Evolutionary conservation across 2,888 invertebrate genomes (phyloP).

Genomic region (Dicyrtomina minuta): DNA sequence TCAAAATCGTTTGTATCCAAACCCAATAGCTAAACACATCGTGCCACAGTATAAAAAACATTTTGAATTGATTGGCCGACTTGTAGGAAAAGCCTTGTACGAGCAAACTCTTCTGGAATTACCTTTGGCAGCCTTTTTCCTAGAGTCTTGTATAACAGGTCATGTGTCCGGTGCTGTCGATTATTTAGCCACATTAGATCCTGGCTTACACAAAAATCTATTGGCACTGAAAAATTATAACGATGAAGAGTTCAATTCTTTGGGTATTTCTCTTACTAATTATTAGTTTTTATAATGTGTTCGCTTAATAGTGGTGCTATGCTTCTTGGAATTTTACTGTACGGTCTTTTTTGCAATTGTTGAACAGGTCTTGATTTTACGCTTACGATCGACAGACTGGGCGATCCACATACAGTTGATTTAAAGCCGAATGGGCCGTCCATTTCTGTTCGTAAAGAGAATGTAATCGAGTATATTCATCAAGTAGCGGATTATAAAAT

Average conservation of each 20-base stretch:
- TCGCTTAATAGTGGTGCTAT: background rate
- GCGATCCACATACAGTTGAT: constrained; percentile 84
- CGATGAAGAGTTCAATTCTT: constrained; percentile 78
- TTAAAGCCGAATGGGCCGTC: constrained; percentile 86
- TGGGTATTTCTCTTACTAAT: constrained; percentile 58
- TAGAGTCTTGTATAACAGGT: constrained; percentile 81
- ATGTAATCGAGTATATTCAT: constrained; percentile 95
- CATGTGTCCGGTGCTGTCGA: constrained; percentile 80
- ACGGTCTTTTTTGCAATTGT: constrained; percentile 15
- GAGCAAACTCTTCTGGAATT: constrained; percentile 92
- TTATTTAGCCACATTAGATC: constrained; percentile 90
- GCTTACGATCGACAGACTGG: constrained; percentile 82
- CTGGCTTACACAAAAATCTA: constrained; percentile 85
- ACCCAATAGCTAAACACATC: constrained; percentile 85
- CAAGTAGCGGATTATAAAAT: constrained; percentile 93
- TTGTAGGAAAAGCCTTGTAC: constrained; percentile 93
- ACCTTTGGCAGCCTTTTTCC: constrained; percentile 93
- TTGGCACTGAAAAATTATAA: constrained; percentile 79
- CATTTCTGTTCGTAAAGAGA: constrained; percentile 85
- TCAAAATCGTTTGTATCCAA: constrained; percentile 93
- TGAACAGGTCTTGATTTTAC: constrained; percentile 79
- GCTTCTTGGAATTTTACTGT: background rate
- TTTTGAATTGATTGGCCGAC: constrained; percentile 90
- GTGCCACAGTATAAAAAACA: constrained; percentile 84
- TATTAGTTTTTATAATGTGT: background rate